Conservation (phyloP, 2,888 invertebrate genomes). For the Drosophila formosana region DNA sequence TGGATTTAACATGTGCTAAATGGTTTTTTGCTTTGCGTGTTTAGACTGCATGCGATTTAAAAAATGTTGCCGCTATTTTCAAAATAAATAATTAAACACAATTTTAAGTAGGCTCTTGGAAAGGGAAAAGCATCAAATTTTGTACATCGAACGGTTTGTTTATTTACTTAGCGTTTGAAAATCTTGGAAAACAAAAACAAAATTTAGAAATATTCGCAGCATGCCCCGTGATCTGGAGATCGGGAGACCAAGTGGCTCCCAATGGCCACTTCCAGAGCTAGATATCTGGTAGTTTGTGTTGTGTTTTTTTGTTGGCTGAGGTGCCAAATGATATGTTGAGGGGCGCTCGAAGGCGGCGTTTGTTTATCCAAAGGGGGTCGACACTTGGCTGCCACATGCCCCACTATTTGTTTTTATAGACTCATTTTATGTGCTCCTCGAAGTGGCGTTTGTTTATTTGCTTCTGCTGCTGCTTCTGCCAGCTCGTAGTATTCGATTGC, state of each 20-base stretch:
- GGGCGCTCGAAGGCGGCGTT: constrained; percentile 67
- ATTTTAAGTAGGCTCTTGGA: constrained; percentile 16
- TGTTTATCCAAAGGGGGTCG: constrained; percentile 82
- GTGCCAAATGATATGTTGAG: constrained; percentile 63
- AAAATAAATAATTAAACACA: constrained; percentile 51
- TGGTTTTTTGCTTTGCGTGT: constrained; percentile 1
- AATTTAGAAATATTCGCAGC: constrained; percentile 78
- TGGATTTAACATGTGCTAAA: constrained; percentile 12
- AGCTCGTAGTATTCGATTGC: constrained; percentile 50
- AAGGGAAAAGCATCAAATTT: constrained; percentile 39
- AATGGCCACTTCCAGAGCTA: constrained; percentile 37
- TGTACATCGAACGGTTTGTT: constrained; percentile 49
- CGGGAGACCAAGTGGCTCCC: constrained; percentile 59
- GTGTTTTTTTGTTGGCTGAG: constrained; percentile 33
- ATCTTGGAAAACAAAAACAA: constrained; percentile 58
- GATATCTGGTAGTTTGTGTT: background rate
- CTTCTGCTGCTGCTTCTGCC: constrained; percentile 5
- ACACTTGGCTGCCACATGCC: constrained; percentile 67
- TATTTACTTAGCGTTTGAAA: constrained; percentile 64
- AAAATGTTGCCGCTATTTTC: constrained; percentile 50
- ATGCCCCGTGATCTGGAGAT: constrained; percentile 35
- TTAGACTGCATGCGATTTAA: constrained; percentile 19
- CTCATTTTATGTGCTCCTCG: constrained; percentile 74
- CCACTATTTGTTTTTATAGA: constrained; percentile 78
- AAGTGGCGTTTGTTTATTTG: constrained; percentile 66